A percentile compares a stretch with the other conserved stretches of the same genome.
Evolutionary conservation across 2,113 vertebrate genomes (phyloP).

Genomic region (Natator depressus): DNA sequence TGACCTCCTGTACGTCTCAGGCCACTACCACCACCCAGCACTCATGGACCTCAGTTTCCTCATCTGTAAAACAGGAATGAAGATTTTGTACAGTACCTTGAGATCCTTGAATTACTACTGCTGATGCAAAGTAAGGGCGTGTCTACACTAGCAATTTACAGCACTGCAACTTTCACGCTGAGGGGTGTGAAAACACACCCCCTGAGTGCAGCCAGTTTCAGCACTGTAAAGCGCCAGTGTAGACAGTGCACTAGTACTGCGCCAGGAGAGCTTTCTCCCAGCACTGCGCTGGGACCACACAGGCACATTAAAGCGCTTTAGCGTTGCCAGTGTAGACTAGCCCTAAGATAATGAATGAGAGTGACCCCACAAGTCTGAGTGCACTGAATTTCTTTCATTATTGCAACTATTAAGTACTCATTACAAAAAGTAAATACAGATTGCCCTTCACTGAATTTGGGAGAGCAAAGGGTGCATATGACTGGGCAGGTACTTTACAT

Average conservation of each 20-base stretch:
- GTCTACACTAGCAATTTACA: too few relatives aligned
- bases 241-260: too few relatives aligned
- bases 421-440: not conserved
- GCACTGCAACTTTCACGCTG: too few relatives aligned
- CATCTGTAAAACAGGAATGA: fast-evolving
- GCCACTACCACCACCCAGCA: not conserved
- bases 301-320: too few relatives aligned
- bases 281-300: too few relatives aligned
- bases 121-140: not conserved
- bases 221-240: too few relatives aligned
- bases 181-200: too few relatives aligned
- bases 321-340: too few relatives aligned
- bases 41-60: not conserved
- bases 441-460: fast-evolving
- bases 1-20: not conserved
- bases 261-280: too few relatives aligned
- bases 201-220: too few relatives aligned
- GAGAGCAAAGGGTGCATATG: not conserved
- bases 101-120: fast-evolving
- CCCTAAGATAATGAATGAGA: fast-evolving
- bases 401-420: not conserved
- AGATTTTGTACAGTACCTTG: not conserved
- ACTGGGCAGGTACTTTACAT: not conserved
- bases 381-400: not conserved
- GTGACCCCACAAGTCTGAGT: not conserved